phyloP scores from a whole-genome alignment of 1,140 invertebrate genomes.

The Augochlora pura region DNA sequence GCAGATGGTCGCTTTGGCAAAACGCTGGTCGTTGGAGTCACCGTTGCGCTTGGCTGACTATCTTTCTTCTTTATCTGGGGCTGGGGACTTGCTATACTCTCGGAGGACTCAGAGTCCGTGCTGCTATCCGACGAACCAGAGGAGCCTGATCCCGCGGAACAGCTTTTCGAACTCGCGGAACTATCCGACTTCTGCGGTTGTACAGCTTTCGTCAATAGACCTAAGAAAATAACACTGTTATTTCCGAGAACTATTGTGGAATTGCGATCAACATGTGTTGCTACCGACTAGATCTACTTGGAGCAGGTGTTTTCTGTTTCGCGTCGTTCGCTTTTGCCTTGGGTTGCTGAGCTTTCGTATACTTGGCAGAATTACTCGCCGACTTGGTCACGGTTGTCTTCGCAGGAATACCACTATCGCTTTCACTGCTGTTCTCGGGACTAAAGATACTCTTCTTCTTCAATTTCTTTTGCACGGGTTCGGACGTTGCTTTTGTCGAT shows the following conservation, averaged over 20 bases:
- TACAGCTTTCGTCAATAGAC: constrained; percentile 57
- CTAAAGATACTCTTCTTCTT: constrained; percentile 92
- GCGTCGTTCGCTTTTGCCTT: constrained; percentile 72
- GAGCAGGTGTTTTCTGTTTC: constrained; percentile 65
- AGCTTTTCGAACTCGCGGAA: constrained; percentile 77
- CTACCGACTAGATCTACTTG: constrained; percentile 71
- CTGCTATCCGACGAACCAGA: constrained; percentile 77
- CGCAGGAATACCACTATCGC: constrained; percentile 79
- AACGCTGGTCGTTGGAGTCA: constrained; percentile 62
- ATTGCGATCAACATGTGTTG: neutral
- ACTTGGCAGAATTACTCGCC: constrained; percentile 63
- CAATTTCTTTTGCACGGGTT: constrained; percentile 80
- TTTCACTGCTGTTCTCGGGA: constrained; percentile 90
- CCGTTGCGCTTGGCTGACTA: constrained; percentile 62
- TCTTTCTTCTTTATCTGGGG: constrained; percentile 76
- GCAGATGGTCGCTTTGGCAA: constrained; percentile 77
- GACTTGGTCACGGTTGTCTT: constrained; percentile 71
- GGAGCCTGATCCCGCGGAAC: constrained; percentile 74
- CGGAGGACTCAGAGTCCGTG: constrained; percentile 79
- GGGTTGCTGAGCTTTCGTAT: constrained; percentile 65
- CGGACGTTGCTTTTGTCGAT: constrained; percentile 67
- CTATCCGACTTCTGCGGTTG: constrained; percentile 74
- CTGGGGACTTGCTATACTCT: constrained; percentile 72
- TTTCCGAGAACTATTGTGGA: neutral
- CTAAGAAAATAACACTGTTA: neutral